Evolutionary conservation across 2,113 vertebrate genomes (phyloP), one percentile per base, ranked within the genome.

Genomic region (Melanocharis versteri): DNA sequence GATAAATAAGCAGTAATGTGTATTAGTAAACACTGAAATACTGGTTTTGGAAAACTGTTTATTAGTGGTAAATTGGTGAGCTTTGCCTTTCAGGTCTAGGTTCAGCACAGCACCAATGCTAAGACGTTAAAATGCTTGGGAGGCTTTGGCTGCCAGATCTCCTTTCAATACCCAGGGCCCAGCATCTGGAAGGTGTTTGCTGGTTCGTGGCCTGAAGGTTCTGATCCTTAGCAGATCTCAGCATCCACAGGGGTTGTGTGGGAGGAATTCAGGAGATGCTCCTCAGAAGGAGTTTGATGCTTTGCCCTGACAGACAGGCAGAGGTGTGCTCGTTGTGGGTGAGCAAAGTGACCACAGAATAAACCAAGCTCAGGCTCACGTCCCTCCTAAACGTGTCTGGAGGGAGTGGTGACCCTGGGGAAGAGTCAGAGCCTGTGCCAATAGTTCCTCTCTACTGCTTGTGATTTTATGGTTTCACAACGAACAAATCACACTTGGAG

Each of bases 291-390:
- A 27, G 27, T 23, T 18, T 0, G 5, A 3, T 47, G 57, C 7
- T 71, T 28, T 88, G 66, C 42, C 45, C 51, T 54, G 56, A 2
- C n/a, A 13, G 0, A 2, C 37, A 12, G 14, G 64, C 7, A 20
- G 28, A 0, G 24, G 7, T 16, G 15, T 17, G 45, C 27, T 53
- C 16, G 0, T 3, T 12, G 68, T 1, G 4, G 31, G 31, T 35
- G 20, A 22, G 42, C 33, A 77, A 2, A 4, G 18, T n/a, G 17
- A n/a, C 30, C 35, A 6, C 40, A 53, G 30, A 89, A 40, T 54
- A 62, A 73, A 21, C 31, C n/a, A 9, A 6, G n/a, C 14, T 50
- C 26, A 14, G 1, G 3, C 28, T 65, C 44, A 3, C 0, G 0
- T 30, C 40, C 10, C 51, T 83, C 31, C 14, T 6, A 15, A 13